These are phyloP conservation scores for Drosophila pandora DNA, from an alignment of 1,140 invertebrate species.

Conservation along the genomic window DNA sequence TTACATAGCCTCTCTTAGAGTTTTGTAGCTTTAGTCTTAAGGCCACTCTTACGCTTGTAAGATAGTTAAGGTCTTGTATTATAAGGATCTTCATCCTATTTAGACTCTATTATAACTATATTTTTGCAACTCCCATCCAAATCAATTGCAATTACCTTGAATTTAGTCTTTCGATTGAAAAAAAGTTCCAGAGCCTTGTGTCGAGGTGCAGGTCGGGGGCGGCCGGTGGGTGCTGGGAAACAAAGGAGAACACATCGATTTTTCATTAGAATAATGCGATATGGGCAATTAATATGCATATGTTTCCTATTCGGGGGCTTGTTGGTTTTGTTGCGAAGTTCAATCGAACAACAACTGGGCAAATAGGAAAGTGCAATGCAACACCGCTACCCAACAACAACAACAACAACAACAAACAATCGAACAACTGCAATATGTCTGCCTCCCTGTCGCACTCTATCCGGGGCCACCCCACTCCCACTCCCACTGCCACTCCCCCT, in stretches of 20 bases:
- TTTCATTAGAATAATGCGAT: constrained; percentile 65
- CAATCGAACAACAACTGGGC: constrained; percentile 71
- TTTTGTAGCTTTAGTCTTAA: too few relatives aligned
- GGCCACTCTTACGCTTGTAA: too few relatives aligned
- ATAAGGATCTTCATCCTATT: too few relatives aligned
- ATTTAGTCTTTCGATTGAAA: constrained; percentile 44
- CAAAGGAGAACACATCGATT: constrained; percentile 24
- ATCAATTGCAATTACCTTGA: constrained; percentile 64
- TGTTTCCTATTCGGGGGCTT: constrained; percentile 56
- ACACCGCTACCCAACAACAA: constrained; percentile 40
- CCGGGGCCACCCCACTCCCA: neutral
- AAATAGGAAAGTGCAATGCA: constrained; percentile 72
- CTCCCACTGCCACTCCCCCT: constrained; percentile 1
- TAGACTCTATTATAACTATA: too few relatives aligned
- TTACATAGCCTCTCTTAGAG: too few relatives aligned
- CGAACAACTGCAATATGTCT: constrained; percentile 47
- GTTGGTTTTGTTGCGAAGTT: constrained; percentile 47
- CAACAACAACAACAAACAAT: constrained; percentile 6
- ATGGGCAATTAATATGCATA: constrained; percentile 78
- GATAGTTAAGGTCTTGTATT: too few relatives aligned
- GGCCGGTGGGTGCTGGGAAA: neutral
- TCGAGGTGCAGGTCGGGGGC: neutral
- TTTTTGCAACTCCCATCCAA: too few relatives aligned
- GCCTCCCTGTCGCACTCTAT: neutral
- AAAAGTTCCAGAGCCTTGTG: constrained; percentile 5